A percentile compares a stretch with the other conserved stretches of the same genome.
Evolutionary conservation across 2,888 invertebrate genomes (phyloP).

Genomic region (Phymatocera aterrima): DNA sequence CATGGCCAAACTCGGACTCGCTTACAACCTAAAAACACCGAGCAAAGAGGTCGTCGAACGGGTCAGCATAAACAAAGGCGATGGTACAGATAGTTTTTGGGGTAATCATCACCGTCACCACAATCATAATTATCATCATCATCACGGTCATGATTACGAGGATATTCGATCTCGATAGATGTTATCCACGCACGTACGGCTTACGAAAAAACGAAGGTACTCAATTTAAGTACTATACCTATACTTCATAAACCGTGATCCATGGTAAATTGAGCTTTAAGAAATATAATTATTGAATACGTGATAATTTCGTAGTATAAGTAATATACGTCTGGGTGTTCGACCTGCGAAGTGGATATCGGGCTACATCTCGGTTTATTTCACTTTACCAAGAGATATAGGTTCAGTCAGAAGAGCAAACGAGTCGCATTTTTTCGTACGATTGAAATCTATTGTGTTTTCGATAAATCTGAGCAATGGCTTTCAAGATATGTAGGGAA

Average conservation of each 20-base stretch:
- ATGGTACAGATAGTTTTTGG: constrained; percentile 66
- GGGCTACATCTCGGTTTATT: too few relatives aligned
- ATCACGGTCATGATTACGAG: not conserved
- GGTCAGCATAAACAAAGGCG: constrained; percentile 63
- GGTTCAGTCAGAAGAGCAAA: too few relatives aligned
- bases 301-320: not conserved
- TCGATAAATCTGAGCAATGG: too few relatives aligned
- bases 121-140: constrained; percentile 38
- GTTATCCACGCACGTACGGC: not conserved
- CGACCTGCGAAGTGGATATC: too few relatives aligned
- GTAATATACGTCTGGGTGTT: too few relatives aligned
- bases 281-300: not conserved
- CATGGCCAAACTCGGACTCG: constrained; percentile 67
- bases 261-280: constrained; percentile 24
- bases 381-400: too few relatives aligned
- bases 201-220: too few relatives aligned
- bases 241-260: too few relatives aligned
- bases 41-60: constrained; percentile 60
- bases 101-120: constrained; percentile 57
- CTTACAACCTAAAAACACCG: constrained; percentile 68
- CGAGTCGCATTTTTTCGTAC: too few relatives aligned
- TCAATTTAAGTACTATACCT: too few relatives aligned
- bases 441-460: too few relatives aligned
- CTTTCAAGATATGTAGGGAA: too few relatives aligned
- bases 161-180: not conserved